phyloP scores from a whole-genome alignment of 2,797 vertebrate genomes.

The Dryobates pubescens region DNA sequence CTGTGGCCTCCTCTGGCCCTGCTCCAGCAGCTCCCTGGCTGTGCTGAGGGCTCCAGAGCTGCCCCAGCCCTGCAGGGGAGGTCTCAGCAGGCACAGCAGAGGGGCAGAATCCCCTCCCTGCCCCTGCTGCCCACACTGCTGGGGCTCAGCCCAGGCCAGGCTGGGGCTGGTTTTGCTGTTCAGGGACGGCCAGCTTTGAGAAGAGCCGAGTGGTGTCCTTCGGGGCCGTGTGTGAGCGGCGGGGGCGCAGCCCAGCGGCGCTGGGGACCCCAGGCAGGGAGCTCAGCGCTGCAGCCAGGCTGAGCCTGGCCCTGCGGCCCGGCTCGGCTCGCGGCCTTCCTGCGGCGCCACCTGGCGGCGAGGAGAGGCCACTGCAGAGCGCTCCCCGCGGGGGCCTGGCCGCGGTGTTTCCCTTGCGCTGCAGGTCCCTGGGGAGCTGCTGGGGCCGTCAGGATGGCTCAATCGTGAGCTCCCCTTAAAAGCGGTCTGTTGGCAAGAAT shows the following conservation, averaged over 20 bases:
- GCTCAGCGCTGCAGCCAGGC: background rate
- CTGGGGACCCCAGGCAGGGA: background rate
- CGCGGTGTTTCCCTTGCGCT: background rate
- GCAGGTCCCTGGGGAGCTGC: background rate
- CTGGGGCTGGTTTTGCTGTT: background rate
- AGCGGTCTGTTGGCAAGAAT: background rate
- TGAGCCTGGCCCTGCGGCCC: background rate
- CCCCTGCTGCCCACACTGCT: too few relatives aligned
- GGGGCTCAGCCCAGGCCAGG: too few relatives aligned
- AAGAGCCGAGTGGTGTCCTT: background rate
- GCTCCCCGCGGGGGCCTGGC: background rate
- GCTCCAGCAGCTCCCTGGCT: too few relatives aligned
- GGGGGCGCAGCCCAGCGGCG: background rate
- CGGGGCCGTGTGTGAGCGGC: background rate
- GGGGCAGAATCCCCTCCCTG: too few relatives aligned
- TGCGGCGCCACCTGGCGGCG: conserved; percentile 52
- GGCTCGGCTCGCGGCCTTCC: background rate
- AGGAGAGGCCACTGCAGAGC: background rate
- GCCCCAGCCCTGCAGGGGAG: too few relatives aligned
- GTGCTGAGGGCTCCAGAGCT: too few relatives aligned
- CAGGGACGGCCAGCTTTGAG: background rate
- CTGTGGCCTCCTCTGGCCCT: too few relatives aligned
- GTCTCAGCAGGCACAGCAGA: too few relatives aligned
- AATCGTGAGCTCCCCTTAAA: background rate
- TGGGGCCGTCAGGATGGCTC: background rate